Evolutionary conservation across 1,140 invertebrate genomes (phyloP).

Genomic region (Leptinotarsa undecemlineata): DNA sequence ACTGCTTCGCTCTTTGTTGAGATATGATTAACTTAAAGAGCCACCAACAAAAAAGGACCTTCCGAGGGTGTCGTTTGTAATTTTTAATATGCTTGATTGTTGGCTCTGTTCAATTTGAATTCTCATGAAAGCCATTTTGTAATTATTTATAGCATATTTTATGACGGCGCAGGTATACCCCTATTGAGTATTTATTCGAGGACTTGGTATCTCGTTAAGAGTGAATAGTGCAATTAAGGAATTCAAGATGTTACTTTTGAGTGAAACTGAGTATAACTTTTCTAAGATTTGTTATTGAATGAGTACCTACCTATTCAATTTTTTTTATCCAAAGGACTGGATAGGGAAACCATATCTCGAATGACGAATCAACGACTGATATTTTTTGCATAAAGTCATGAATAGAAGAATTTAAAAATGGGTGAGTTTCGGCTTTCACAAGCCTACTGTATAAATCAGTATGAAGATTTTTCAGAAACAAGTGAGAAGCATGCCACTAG

Average conservation of each 20-base stretch:
- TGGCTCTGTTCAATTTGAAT: constrained; percentile 38
- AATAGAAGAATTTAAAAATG: no score
- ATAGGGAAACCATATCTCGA: no score
- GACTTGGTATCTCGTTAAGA: constrained; percentile 6
- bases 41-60: constrained; percentile 36
- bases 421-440: no score
- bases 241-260: background rate
- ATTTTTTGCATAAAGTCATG: background rate
- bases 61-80: constrained; percentile 45
- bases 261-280: no score
- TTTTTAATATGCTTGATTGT: constrained; percentile 49
- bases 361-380: background rate
- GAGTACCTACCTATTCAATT: no score
- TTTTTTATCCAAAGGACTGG: no score
- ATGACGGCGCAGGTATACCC: constrained; percentile 22
- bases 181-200: constrained; percentile 5
- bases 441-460: no score
- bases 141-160: constrained; percentile 36
- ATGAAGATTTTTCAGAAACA: no score
- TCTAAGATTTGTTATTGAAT: no score
- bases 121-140: constrained; percentile 36
- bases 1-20: constrained; percentile 39
- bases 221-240: constrained; percentile 24
- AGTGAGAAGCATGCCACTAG: no score
- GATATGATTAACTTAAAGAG: constrained; percentile 44